Percentiles rank a stretch among this genome's conserved stretches.
Evolutionary conservation across 2,888 invertebrate species (phyloP).

Genomic region (Trichacis sp.): DNA sequence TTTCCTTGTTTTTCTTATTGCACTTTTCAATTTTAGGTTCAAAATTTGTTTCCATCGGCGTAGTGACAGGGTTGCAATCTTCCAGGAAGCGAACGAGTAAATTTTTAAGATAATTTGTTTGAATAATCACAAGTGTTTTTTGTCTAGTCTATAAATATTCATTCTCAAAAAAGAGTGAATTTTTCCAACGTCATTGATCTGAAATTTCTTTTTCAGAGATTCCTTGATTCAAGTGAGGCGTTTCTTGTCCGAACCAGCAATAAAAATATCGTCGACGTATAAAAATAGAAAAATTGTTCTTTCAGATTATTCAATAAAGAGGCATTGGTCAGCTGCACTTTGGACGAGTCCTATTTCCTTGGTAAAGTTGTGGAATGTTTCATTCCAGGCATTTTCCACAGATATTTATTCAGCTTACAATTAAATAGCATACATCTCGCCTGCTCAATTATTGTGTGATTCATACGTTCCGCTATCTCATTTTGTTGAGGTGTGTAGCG

Average conservation of each 20-base stretch:
- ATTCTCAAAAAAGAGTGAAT: slow-evolving; percentile 49
- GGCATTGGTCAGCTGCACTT: background rate
- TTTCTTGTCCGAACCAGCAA: too few species aligned
- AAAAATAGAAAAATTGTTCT: too few species aligned
- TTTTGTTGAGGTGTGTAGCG: slow-evolving; percentile 49
- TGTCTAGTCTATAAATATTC: slow-evolving; percentile 24
- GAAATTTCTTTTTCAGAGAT: slow-evolving; percentile 41
- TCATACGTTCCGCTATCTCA: slow-evolving; percentile 46
- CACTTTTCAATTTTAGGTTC: too few species aligned
- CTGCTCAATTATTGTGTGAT: slow-evolving; percentile 57
- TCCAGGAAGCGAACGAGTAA: background rate
- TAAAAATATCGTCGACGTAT: too few species aligned
- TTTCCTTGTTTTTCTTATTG: background rate
- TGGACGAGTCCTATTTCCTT: background rate
- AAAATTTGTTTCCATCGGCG: background rate
- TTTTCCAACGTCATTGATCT: slow-evolving; percentile 50
- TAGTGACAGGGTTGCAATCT: background rate
- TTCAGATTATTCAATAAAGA: too few species aligned
- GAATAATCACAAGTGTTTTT: background rate
- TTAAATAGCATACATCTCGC: slow-evolving; percentile 55
- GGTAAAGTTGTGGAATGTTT: slow-evolving; percentile 41
- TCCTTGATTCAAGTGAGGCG: too few species aligned
- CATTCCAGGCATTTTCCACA: slow-evolving; percentile 55
- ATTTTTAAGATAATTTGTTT: background rate
- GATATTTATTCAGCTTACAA: slow-evolving; percentile 49